phyloP scores from a whole-genome alignment of 2,113 vertebrate genomes.

The Labrus mixtus region DNA sequence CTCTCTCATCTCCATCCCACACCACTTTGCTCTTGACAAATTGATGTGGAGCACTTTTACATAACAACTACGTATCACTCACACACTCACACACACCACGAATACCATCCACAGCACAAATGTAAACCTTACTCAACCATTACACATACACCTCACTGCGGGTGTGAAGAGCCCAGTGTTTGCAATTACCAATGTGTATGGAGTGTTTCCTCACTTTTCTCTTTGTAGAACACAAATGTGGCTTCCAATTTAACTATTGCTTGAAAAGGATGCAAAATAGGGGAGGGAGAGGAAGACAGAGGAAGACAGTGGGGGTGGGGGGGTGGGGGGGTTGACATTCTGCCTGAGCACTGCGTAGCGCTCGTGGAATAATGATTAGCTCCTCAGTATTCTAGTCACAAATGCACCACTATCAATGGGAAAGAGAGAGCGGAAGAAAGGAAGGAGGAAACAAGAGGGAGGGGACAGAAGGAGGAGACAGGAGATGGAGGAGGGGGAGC shows the following conservation, averaged over 20 bases:
- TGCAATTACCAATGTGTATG: slow-evolving; percentile 3
- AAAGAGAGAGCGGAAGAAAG: slow-evolving; percentile 60
- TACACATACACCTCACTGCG: slow-evolving; percentile 38
- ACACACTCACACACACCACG: slow-evolving; percentile 46
- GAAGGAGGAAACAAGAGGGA: slow-evolving; percentile 53
- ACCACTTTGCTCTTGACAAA: slow-evolving; percentile 80
- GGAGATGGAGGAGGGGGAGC: background rate
- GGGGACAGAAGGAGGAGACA: slow-evolving; percentile 50
- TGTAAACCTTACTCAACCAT: slow-evolving; percentile 54
- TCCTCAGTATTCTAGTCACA: slow-evolving; percentile 85
- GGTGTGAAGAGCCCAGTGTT: slow-evolving; percentile 51
- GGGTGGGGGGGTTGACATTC: slow-evolving; percentile 84
- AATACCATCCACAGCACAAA: slow-evolving; percentile 51
- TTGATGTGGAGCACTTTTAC: slow-evolving; percentile 78
- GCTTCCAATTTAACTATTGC: slow-evolving; percentile 75
- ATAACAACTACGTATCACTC: slow-evolving; percentile 70
- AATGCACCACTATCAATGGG: slow-evolving; percentile 85
- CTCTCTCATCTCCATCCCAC: slow-evolving; percentile 75
- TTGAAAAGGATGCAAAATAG: slow-evolving; percentile 64
- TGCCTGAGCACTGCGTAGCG: slow-evolving; percentile 72
- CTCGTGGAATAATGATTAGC: slow-evolving; percentile 87
- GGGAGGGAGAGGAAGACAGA: slow-evolving; percentile 56
- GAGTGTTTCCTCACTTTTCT: slow-evolving; percentile 42
- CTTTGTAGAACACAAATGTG: slow-evolving; percentile 50
- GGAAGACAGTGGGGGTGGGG: slow-evolving; percentile 19